Evolutionary conservation across 2,888 invertebrate genomes (phyloP).

Genomic region (Euzophera pinguis): DNA sequence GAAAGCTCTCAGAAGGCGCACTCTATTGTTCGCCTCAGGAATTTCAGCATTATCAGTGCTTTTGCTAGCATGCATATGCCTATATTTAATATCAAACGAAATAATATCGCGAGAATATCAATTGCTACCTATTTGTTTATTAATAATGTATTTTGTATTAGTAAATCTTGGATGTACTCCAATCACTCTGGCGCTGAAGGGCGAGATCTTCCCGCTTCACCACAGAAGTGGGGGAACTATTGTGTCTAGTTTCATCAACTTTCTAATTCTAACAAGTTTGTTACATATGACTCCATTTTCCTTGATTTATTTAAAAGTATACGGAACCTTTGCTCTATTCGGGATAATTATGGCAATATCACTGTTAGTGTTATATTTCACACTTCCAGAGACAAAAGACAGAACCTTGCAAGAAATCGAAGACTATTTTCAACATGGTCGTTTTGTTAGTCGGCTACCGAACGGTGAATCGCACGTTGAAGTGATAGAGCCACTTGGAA

Average conservation of each 20-base stretch:
- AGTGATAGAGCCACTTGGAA: too few species aligned
- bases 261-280: slow-evolving; percentile 21
- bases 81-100: too few species aligned
- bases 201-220: slow-evolving; percentile 36
- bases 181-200: slow-evolving; percentile 33
- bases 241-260: slow-evolving; percentile 26
- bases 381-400: background rate
- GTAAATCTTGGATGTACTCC: slow-evolving; percentile 34
- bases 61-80: slow-evolving; percentile 23
- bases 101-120: too few species aligned
- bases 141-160: slow-evolving; percentile 29
- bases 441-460: too few species aligned
- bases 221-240: slow-evolving; percentile 30
- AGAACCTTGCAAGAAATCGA: background rate
- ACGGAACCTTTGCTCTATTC: slow-evolving; percentile 38
- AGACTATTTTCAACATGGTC: too few species aligned
- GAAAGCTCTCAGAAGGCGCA: too few species aligned
- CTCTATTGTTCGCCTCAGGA: too few species aligned
- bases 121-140: too few species aligned
- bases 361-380: background rate
- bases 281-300: slow-evolving; percentile 28
- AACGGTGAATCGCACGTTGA: too few species aligned
- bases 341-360: slow-evolving; percentile 23
- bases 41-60: too few species aligned
- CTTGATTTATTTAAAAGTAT: slow-evolving; percentile 27